Evolutionary conservation across 2,113 vertebrate genomes (phyloP), one percentile per base, ranked within the genome.

Genomic region (Passer domesticus): DNA sequence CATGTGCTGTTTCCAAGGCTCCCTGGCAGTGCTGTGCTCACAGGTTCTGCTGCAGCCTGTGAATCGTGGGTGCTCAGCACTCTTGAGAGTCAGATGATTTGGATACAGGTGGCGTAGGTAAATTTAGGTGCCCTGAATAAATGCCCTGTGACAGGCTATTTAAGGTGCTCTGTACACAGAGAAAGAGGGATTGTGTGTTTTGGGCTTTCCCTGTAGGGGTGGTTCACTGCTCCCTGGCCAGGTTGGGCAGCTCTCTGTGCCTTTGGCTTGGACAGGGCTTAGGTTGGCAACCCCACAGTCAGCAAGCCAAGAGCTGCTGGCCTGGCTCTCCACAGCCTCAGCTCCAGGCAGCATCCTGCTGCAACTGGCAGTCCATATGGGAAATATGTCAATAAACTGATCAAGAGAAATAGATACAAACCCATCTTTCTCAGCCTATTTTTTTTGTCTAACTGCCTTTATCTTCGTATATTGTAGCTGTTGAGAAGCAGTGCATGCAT

Each of bases 121-220:
- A 93, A 88, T 95, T 90, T 96, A 92, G 92, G 90, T 94, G 68
- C 64, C 94, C 89, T 87, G 74, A 91, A 90, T 87, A 90, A 94
- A 76, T 95, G 92, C 74, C 87, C 73, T 83, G 0, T 67, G 91
- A 80, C 83, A 77, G 47, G 27, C 92, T 94, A 86, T 94, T 92
- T 93, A 93, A 90, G 89, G 72, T 93, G 60, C 43, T 53, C 15
- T 80, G 41, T 4, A 0, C 3, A 7, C 18, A 49, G 55, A 69
- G 85, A 53, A 50, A 68, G 66, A 53, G 33, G 59, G 64, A 66
- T 47, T 82, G 50, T 52, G 55, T 83, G 49, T 56, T 90, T 92
- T 47, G 81, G 56, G 82, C 72, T 95, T 93, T 90, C 69, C 59
- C 55, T 18, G 1, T 30, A 22, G 55, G 30, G 35, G 28, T 56